A percentile compares a stretch with the other conserved stretches of the same genome.
These are phyloP conservation scores for Narcine bancroftii DNA, from an alignment of 2,113 vertebrate genomes.

Conservation along the genomic window DNA sequence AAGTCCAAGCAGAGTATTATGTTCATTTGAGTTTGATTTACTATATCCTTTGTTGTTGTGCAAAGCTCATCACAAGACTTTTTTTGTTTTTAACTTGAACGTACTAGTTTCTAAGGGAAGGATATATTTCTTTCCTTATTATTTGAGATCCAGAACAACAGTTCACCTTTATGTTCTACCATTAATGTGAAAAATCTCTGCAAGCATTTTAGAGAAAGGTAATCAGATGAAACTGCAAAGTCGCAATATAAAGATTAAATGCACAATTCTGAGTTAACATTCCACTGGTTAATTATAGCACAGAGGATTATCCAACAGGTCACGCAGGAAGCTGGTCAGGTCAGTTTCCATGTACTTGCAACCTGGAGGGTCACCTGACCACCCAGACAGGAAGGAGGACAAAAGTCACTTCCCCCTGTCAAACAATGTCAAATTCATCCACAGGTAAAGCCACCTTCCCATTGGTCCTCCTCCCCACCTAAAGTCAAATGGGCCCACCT, in stretches of 20 bases:
- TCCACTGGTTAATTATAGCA: no score
- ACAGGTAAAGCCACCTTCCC: no score
- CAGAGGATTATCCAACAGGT: no score
- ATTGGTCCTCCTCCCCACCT: no score
- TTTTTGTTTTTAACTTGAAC: not conserved
- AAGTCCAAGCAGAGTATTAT: not conserved
- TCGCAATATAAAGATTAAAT: not conserved
- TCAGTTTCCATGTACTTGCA: no score
- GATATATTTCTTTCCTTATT: not conserved
- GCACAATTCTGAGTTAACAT: not conserved
- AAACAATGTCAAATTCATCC: no score
- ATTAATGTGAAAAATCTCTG: not conserved
- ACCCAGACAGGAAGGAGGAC: no score
- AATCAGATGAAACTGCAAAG: not conserved
- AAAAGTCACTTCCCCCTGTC: no score
- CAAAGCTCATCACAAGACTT: no score
- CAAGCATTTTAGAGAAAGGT: not conserved
- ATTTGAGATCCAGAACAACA: not conserved
- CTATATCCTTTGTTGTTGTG: not conserved
- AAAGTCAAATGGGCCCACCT: no score
- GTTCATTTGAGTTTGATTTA: not conserved
- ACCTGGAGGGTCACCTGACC: no score
- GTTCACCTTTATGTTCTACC: not conserved
- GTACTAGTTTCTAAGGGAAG: not conserved
- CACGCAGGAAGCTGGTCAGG: no score